These are phyloP conservation scores for Cuniculus paca DNA, from an alignment of 2,797 vertebrate species.

Conservation along the genomic window DNA sequence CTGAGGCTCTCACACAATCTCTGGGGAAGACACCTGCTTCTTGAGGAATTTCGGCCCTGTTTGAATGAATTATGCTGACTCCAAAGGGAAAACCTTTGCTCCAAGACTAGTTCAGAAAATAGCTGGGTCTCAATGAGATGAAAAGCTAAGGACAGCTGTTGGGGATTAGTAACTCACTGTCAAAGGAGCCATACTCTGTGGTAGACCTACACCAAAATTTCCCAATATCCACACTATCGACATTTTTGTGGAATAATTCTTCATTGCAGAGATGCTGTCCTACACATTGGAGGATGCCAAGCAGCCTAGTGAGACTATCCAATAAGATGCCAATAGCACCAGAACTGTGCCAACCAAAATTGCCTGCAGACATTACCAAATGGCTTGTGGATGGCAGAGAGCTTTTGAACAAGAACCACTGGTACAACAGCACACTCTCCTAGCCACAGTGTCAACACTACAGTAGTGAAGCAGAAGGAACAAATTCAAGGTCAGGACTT, in stretches of 20 bases:
- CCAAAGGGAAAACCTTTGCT: neutral
- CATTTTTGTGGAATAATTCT: neutral
- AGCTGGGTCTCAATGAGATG: neutral
- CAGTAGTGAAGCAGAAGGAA: neutral
- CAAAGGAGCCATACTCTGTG: neutral
- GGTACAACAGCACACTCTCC: neutral
- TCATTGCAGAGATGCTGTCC: neutral
- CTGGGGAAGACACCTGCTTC: neutral
- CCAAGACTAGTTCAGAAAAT: neutral
- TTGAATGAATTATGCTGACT: neutral
- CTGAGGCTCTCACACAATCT: neutral
- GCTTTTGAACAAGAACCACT: neutral
- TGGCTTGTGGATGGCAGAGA: neutral
- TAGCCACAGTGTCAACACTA: no score
- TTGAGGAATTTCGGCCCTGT: neutral
- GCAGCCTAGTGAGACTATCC: fast-evolving
- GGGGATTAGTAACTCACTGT: neutral
- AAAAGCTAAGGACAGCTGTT: neutral
- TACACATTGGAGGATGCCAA: fast-evolving
- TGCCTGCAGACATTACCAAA: neutral
- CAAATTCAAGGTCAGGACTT: neutral
- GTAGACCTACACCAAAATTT: neutral
- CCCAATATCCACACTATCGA: no score
- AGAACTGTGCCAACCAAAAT: neutral
- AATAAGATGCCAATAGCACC: neutral